Evolutionary conservation across 2,113 vertebrate genomes (phyloP), one percentile per base, ranked within the genome.

Genomic region (Ellobius talpinus): DNA sequence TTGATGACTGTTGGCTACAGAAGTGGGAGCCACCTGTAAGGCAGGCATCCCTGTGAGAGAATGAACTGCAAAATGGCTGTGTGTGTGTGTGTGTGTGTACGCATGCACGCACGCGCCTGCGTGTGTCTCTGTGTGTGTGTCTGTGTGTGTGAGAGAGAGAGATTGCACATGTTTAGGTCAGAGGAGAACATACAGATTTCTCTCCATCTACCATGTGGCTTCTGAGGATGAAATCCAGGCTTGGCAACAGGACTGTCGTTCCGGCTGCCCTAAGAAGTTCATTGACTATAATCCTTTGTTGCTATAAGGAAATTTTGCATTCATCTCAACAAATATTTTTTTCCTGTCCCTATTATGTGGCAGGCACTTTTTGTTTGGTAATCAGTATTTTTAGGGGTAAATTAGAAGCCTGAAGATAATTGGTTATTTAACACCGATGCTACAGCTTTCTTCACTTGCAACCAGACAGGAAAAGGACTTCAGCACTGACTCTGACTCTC

Each of bases 331-430:
- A 72, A 63, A 86, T 68, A 63, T 72, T 58, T 82, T 82, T 89
- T 88, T 89, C 19, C 23, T 50, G 36, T 42, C 23, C 17, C 21
- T 70, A 31, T 61, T 82, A 5, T 81, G 42, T 95, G 61, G 29
- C 1, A 76, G 52, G 1, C 29, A 77, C 36, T 87, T 21, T 88
- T 74, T 73, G 92, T 33, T 58, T 91, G 66, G 26, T 12, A 92
- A 70, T 74, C 45, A 7, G 7, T 76, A 92, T 89, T 91, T 91
- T 77, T 1, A 78, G n/a, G 52, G 11, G 7, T 26, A 88, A 29
- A 31, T 45, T 84, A 66, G 91, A 87, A 33, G 66, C 85, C 72
- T 70, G n/a, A 95, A 78, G 23, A 23, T 89, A 78, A 85, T 45
- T 9, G 19, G 33, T 90, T 92, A 85, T 61, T 95, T 89, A 88